Evolutionary conservation across 1,140 invertebrate species (phyloP), one percentile per base, ranked within the genome.

Genomic region (Eriocheir sinensis): DNA sequence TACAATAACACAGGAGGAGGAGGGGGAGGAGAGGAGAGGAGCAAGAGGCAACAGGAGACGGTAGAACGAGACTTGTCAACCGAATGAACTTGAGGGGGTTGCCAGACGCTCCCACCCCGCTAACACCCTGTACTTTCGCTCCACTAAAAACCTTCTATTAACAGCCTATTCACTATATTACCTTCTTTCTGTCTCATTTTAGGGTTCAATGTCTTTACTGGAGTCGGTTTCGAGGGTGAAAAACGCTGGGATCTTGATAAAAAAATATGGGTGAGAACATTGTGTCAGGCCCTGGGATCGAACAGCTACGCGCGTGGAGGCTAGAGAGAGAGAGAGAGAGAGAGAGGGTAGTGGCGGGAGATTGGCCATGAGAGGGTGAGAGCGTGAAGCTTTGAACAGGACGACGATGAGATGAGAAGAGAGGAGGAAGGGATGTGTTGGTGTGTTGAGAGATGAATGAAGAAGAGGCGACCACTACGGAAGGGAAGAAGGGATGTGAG

Each of bases 401-500:
- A 83, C 8, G 60, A 72, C n/a, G n/a, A 15, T 15, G n/a, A 72
- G 60, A n/a, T 15, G 60, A 72, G 60, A n/a, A 72, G 12, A 72
- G 60, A 72, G n/a, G n/a, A 72, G n/a, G n/a, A 72, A 72, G n/a
- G 12, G n/a, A 72, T 15, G n/a, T 15, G 15, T 15, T 72, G n/a
- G 60, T 15, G n/a, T 72, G n/a, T 15, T 15, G n/a, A 15, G n/a
- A 72, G 60, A n/a, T 15, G n/a, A 12, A n/a, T 72, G 60, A n/a
- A 72, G 60, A 15, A 72, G 60, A 72, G n/a, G 15, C 15, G n/a
- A n/a, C 12, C 15, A 72, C 60, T n/a, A 72, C 12, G 60, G 60
- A n/a, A 72, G n/a, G 15, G n/a, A 72, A 72, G 60, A 72, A 72
- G 60, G 60, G n/a, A 72, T n/a, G 60, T 72, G 60, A 72, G n/a